Evolutionary conservation across 2,113 vertebrate species (phyloP).

Genomic region (Crotalus helleri): DNA sequence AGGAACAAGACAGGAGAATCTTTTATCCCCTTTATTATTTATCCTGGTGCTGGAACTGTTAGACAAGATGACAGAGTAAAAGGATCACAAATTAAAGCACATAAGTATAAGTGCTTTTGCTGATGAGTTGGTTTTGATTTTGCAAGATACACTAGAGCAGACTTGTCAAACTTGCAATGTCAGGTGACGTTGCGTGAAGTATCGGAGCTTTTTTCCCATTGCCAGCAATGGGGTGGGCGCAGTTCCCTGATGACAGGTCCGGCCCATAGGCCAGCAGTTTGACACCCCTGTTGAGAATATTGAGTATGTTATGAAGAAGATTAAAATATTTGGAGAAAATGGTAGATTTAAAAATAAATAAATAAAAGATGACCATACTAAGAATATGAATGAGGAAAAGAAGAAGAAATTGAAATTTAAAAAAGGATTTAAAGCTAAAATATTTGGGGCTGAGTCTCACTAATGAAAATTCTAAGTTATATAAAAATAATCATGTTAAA

Average conservation of each 20-base stretch:
- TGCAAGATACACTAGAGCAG: not conserved
- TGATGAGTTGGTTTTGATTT: not conserved
- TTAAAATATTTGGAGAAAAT: not conserved
- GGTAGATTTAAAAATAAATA: not conserved
- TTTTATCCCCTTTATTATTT: too few relatives aligned
- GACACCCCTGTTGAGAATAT: not conserved
- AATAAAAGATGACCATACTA: not conserved
- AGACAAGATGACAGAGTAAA: not conserved
- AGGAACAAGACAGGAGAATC: too few relatives aligned
- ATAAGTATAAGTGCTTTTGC: not conserved
- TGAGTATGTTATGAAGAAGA: not conserved
- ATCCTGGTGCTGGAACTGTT: too few relatives aligned
- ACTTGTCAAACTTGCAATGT: too few relatives aligned
- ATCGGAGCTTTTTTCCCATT: too few relatives aligned
- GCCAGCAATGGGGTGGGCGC: too few relatives aligned
- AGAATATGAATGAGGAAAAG: not conserved
- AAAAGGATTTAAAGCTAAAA: not conserved
- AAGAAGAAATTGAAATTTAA: not conserved
- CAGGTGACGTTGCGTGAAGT: too few relatives aligned
- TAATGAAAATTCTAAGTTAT: not conserved
- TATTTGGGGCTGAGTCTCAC: not conserved
- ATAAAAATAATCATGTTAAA: not conserved
- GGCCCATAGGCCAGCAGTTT: too few relatives aligned
- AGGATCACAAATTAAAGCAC: not conserved
- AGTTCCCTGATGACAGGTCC: too few relatives aligned